Evolutionary conservation across 2,888 invertebrate genomes (phyloP), one percentile per base, ranked within the genome.

Genomic region (Siphonodentalium dalli): DNA sequence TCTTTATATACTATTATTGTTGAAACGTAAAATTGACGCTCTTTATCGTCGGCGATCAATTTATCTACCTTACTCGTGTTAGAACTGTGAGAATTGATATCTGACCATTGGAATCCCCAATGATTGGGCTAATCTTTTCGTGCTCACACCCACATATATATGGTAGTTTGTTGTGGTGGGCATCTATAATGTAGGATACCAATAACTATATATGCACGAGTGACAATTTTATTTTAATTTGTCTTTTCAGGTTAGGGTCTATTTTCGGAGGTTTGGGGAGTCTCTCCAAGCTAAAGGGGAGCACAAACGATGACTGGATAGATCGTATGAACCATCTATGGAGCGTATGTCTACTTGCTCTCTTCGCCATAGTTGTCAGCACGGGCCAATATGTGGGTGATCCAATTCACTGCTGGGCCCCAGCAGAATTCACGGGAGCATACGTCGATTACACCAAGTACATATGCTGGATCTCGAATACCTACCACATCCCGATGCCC

Each of bases 381-480:
- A 71, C 73, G 5, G 68, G 65, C 33, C 71, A 70, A 45, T 72
- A 69, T 55, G 72, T 72, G 28, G 72, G 72, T 21, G 67, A 66
- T 42, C 68, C 72, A 7, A 73, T 73, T 20, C 68, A 71, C 42
- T 73, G 72, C 52, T 72, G 72, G 72, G 66, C 66, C 40, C 72
- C 72, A 9, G 72, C 72, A 5, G 64, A 68, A 43, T 72, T 72
- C 38, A 62, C 65, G 45, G 68, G 65, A 21, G 65, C 65, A 37
- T 69, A 69, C 39, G 66, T 68, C 21, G 56, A 66, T 33, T 72
- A 72, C 48, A 65, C 72, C 4, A 71, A 71, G 35, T 63, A 65
- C 43, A 59, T 66, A 31, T 75, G 75, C 52, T 74, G 75, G 73
- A 63, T 75, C 20, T 69, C 71, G 1, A 75, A 75, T 55, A 75